A percentile compares a stretch with the other conserved stretches of the same genome.
Evolutionary conservation across 2,888 invertebrate species (phyloP).

Genomic region (Eulithis prunata): DNA sequence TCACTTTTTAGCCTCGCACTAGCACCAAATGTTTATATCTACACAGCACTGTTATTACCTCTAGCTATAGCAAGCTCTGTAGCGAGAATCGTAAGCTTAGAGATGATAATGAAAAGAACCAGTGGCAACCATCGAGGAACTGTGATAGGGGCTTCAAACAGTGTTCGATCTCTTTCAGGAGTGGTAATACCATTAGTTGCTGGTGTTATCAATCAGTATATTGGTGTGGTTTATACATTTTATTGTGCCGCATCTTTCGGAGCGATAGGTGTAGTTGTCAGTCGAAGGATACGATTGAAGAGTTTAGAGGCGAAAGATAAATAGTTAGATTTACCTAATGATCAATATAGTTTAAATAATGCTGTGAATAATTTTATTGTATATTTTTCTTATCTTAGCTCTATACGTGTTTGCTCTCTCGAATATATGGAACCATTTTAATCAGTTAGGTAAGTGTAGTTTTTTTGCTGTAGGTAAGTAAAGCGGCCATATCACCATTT

Average conservation of each 20-base stretch:
- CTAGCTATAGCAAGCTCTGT: slow-evolving; percentile 73
- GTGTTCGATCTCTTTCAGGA: slow-evolving; percentile 81
- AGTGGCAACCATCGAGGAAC: slow-evolving; percentile 80
- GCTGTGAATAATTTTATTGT: neutral
- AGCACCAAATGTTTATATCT: slow-evolving; percentile 63
- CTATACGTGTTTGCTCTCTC: no score
- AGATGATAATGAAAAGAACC: slow-evolving; percentile 76
- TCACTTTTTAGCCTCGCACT: slow-evolving; percentile 69
- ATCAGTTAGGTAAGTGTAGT: neutral
- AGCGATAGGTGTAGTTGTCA: slow-evolving; percentile 61
- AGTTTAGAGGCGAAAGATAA: slow-evolving; percentile 45
- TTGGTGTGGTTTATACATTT: slow-evolving; percentile 69
- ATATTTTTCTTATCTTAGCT: neutral
- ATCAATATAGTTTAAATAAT: slow-evolving; percentile 1
- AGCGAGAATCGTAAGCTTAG: slow-evolving; percentile 74
- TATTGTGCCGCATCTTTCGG: slow-evolving; percentile 56
- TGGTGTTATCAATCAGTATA: slow-evolving; percentile 76
- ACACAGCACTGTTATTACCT: slow-evolving; percentile 72
- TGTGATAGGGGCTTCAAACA: slow-evolving; percentile 81
- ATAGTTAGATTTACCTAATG: slow-evolving; percentile 20
- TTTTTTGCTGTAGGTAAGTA: neutral
- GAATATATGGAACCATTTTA: neutral
- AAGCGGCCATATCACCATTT: neutral
- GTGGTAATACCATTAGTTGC: slow-evolving; percentile 82
- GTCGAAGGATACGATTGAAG: slow-evolving; percentile 48